phyloP scores from a whole-genome alignment of 2,797 vertebrate species.

The Loris lydekkerianus region DNA sequence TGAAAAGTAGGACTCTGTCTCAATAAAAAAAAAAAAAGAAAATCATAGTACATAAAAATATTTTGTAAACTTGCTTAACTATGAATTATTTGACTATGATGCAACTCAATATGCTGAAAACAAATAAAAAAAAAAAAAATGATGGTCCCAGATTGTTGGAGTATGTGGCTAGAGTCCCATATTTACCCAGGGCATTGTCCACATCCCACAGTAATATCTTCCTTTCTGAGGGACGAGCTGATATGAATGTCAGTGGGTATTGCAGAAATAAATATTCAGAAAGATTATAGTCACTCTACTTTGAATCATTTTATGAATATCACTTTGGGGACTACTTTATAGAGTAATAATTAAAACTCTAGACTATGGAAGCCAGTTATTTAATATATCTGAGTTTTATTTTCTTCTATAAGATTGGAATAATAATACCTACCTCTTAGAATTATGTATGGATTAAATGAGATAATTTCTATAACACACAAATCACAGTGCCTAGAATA shows the following conservation, averaged over 20 bases:
- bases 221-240: not conserved
- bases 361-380: not conserved
- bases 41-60: not conserved
- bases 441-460: not conserved
- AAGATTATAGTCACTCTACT: not conserved
- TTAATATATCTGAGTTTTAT: constrained; percentile 7
- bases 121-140: not conserved
- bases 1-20: no score
- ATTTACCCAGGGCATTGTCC: not conserved
- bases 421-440: not conserved
- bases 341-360: not conserved
- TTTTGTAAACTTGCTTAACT: not conserved
- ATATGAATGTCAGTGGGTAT: not conserved
- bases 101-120: not conserved
- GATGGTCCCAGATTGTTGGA: not conserved
- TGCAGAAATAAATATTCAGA: not conserved
- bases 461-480: not conserved
- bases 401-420: not conserved
- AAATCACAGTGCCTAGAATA: not conserved
- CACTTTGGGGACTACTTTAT: not conserved
- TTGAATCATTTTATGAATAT: constrained; percentile 26
- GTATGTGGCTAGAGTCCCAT: not conserved
- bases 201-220: not conserved
- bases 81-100: not conserved
- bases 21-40: not conserved